Evolutionary conservation across 2,797 vertebrate genomes (phyloP).

Genomic region (Cyclopterus lumpus): DNA sequence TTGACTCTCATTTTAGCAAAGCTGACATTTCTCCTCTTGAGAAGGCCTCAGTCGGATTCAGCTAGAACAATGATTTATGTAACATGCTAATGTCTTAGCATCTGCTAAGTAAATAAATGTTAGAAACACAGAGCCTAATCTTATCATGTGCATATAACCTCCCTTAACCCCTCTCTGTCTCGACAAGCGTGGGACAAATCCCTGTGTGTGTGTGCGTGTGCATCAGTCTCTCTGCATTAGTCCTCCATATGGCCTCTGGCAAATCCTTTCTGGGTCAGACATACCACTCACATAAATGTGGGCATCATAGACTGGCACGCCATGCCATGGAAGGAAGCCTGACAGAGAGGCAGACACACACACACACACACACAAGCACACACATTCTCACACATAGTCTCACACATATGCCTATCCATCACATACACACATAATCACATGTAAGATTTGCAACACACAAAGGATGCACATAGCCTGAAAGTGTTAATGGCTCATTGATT

Average conservation of each 20-base stretch:
- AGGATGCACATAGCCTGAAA: slow-evolving; percentile 8
- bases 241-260: slow-evolving; percentile 64
- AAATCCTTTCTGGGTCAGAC: slow-evolving; percentile 78
- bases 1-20: background rate
- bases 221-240: slow-evolving; percentile 58
- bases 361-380: background rate
- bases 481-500: slow-evolving; percentile 64
- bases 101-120: slow-evolving; percentile 19
- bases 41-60: background rate
- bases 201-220: slow-evolving; percentile 38
- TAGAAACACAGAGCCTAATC: slow-evolving; percentile 8
- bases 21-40: background rate
- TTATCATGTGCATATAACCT: slow-evolving; percentile 35
- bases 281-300: slow-evolving; percentile 64
- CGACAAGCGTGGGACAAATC: slow-evolving; percentile 45
- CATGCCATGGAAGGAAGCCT: slow-evolving; percentile 47
- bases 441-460: slow-evolving; percentile 20
- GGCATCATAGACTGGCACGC: slow-evolving; percentile 62
- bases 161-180: slow-evolving; percentile 50
- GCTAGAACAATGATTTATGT: background rate
- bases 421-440: slow-evolving; percentile 13
- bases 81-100: background rate
- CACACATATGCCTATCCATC: slow-evolving; percentile 14
- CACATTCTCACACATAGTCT: background rate
- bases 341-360: slow-evolving; percentile 21